These are phyloP conservation scores for Poecilobothrus nobilitatus DNA, from an alignment of 2,888 invertebrate genomes.

Conservation along the genomic window DNA sequence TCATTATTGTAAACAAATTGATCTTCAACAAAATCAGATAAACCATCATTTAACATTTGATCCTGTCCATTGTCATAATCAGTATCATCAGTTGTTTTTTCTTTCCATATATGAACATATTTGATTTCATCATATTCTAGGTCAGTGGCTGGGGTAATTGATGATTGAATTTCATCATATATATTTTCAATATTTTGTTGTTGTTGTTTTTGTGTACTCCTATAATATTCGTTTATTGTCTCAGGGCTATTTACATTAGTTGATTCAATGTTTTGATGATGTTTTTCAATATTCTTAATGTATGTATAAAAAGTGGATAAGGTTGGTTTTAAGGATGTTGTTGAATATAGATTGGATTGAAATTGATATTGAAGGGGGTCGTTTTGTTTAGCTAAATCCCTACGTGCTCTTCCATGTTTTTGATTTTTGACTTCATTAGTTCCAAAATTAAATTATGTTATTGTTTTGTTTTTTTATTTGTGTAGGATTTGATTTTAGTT, in stretches of 20 bases:
- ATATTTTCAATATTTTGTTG: not conserved
- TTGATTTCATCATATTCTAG: not conserved
- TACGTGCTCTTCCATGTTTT: not conserved
- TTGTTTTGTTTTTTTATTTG: too few relatives aligned
- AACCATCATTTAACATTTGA: constrained; percentile 1
- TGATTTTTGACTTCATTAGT: not conserved
- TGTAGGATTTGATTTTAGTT: not conserved
- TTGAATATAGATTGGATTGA: not conserved
- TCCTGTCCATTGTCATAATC: not conserved
- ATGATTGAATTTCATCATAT: not conserved
- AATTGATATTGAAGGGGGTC: not conserved
- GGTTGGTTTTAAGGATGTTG: not conserved
- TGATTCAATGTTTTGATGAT: not conserved
- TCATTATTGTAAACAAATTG: not conserved
- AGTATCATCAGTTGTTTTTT: not conserved
- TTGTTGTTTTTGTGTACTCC: not conserved
- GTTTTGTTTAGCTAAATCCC: not conserved
- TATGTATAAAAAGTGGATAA: not conserved
- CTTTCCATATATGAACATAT: not conserved
- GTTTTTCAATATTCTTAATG: not conserved
- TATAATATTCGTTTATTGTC: constrained; percentile 1
- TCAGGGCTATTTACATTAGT: constrained; percentile 4
- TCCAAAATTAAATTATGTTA: not conserved
- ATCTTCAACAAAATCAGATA: not conserved
- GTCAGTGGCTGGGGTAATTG: not conserved